Base-by-base conservation (phyloP, 1,140 invertebrate genomes). In the Aphelenchoides fujianensis region DNA sequence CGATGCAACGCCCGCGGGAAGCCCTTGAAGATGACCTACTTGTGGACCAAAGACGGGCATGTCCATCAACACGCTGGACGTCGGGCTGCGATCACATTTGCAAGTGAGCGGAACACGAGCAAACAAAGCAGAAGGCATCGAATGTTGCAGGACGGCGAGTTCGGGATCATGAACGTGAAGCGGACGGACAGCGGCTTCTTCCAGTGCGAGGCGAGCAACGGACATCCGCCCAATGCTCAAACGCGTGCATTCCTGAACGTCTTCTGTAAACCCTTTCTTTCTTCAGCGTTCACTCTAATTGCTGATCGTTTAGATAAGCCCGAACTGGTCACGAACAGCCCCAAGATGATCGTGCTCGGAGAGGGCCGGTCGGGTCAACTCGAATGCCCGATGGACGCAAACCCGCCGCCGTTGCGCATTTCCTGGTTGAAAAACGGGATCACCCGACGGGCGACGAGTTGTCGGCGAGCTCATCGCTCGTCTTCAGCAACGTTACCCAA, bases 381-480 rank as follows among this genome's bases (percentile, higher is more conserved):
- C 2, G 41, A 70, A 5, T 84, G 80, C 54, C 66, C 68, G 12
- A 59, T 83, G 1, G 69, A 71, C 16, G 80, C 81, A 12, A 82
- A 82, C 77, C 81, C 81, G 36, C 36, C 70, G 27, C 68, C 69
- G 2, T 77, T 69, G 0, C 36, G 66, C 12, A 72, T 79, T 30
- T 72, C 71, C 37, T 82, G 81, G 81, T 64, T 78, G 1, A 83
- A 79, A 70, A 82, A 84, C 67, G 81, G 82, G 9, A 70, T 70
- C 9, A 53, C 59, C n/a, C n/a, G n/a, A n/a, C n/a, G n/a, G n/a
- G n/a, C n/a, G n/a, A n/a, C n/a, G n/a, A n/a, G n/a, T n/a, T n/a
- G n/a, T n/a, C n/a, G n/a, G n/a, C n/a, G n/a, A n/a, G n/a, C n/a
- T n/a, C n/a, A n/a, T n/a, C n/a, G n/a, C n/a, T n/a, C n/a, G n/a